Conservation (phyloP, 2,113 vertebrate species). For the Strix aluco region DNA sequence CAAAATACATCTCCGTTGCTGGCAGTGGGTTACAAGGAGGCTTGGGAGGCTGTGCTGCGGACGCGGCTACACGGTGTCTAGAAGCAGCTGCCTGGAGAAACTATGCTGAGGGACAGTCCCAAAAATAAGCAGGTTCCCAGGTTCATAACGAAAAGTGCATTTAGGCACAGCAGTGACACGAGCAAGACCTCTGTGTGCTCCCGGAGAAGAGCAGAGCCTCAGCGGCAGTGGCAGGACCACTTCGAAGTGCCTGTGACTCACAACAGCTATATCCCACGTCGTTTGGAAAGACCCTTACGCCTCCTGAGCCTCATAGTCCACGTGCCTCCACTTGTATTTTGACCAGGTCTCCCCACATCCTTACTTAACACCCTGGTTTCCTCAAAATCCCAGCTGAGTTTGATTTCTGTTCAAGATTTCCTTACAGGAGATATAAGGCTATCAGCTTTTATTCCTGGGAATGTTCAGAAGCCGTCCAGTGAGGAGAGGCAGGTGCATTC, state of each 20-base stretch:
- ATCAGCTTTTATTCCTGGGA: neutral
- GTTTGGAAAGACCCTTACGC: neutral
- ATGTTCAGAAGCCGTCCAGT: neutral
- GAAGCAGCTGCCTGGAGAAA: neutral
- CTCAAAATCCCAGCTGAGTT: neutral
- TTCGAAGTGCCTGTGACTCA: neutral
- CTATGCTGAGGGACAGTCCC: fast-evolving
- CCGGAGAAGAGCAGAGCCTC: neutral
- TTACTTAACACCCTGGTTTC: neutral
- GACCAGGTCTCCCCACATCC: neutral
- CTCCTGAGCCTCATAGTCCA: neutral
- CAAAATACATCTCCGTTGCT: neutral
- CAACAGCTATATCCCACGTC: fast-evolving
- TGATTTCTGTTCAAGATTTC: neutral
- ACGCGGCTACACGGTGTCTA: fast-evolving
- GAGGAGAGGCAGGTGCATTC: neutral
- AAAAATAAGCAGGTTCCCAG: neutral
- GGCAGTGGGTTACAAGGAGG: neutral
- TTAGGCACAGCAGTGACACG: neutral
- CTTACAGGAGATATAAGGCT: neutral
- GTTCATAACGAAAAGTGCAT: neutral
- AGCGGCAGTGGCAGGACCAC: too few relatives aligned
- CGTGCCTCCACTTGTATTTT: neutral
- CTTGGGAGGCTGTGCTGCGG: neutral
- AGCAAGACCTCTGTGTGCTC: neutral